phyloP scores from a whole-genome alignment of 1,140 invertebrate genomes.

The Andricus grossulariae region DNA sequence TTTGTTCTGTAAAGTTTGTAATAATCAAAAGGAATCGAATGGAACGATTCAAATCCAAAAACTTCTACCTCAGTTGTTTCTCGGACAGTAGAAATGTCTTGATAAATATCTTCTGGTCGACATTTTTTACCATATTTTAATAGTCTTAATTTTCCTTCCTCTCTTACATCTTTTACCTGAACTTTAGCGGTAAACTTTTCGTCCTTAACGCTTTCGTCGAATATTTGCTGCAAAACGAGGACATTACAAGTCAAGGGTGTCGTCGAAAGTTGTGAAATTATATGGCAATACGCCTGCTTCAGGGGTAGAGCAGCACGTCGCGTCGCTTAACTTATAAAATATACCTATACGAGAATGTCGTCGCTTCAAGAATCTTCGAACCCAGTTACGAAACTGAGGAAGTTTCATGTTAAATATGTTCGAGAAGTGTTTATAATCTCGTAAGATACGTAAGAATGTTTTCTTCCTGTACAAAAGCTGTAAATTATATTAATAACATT shows the following conservation, averaged over 20 bases:
- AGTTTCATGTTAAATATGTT: slow-evolving; percentile 25
- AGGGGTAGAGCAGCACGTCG: too few relatives aligned
- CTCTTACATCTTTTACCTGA: background rate
- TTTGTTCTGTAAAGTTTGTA: too few relatives aligned
- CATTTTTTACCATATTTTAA: too few relatives aligned
- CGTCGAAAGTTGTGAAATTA: slow-evolving; percentile 24
- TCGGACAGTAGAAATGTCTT: too few relatives aligned
- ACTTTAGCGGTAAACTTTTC: background rate
- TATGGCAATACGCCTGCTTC: background rate
- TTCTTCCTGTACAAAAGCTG: slow-evolving; percentile 2
- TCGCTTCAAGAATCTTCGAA: background rate
- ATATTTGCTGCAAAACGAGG: background rate
- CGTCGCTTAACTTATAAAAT: too few relatives aligned
- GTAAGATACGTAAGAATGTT: background rate
- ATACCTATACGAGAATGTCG: background rate
- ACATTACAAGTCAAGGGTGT: background rate
- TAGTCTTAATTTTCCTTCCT: too few relatives aligned
- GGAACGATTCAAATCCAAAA: too few relatives aligned
- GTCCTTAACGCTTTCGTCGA: background rate
- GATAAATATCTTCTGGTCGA: too few relatives aligned
- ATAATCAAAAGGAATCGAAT: too few relatives aligned
- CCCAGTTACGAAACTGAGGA: background rate
- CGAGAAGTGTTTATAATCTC: slow-evolving; percentile 14
- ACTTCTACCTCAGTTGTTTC: too few relatives aligned
- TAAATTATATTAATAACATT: background rate